A percentile compares a stretch with the other conserved stretches of the same genome.
Conservation (phyloP, 2,797 vertebrate species). For the Carapus acus region DNA sequence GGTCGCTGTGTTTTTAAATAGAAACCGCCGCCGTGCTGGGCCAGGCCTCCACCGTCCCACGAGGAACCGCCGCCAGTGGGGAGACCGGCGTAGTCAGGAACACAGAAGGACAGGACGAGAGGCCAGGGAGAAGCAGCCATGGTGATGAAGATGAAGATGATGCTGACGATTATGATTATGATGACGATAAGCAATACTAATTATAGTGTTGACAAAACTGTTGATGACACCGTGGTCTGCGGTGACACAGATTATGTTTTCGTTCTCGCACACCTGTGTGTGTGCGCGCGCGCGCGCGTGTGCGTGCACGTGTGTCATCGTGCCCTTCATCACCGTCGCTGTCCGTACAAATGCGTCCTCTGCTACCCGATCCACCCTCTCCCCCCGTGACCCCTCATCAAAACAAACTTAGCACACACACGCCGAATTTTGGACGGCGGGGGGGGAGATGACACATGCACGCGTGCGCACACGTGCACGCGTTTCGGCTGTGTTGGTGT, state of each 20-base stretch:
- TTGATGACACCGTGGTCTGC: not conserved
- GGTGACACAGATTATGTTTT: not conserved
- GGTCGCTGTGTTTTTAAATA: not conserved
- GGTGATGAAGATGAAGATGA: not conserved
- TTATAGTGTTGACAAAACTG: not conserved
- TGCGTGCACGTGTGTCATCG: slow-evolving; percentile 33
- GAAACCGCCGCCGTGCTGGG: not conserved
- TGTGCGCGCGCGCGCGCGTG: slow-evolving; percentile 19
- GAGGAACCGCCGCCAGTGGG: not conserved
- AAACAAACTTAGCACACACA: slow-evolving; percentile 17
- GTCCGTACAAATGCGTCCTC: too few relatives aligned
- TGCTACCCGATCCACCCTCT: too few relatives aligned
- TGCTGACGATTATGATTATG: not conserved
- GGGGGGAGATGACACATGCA: too few relatives aligned
- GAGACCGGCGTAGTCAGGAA: not conserved
- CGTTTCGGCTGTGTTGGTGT: not conserved
- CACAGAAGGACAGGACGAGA: too few relatives aligned
- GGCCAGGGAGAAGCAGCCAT: not conserved
- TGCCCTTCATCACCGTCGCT: slow-evolving; percentile 15
- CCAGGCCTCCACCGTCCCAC: not conserved
- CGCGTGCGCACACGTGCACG: not conserved
- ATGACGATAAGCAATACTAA: not conserved
- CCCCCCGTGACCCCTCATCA: slow-evolving; percentile 7
- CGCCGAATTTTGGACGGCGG: not conserved
- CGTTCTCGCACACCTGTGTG: not conserved